These are phyloP conservation scores for Clunio marinus DNA, from an alignment of 2,888 invertebrate species.

Conservation along the genomic window DNA sequence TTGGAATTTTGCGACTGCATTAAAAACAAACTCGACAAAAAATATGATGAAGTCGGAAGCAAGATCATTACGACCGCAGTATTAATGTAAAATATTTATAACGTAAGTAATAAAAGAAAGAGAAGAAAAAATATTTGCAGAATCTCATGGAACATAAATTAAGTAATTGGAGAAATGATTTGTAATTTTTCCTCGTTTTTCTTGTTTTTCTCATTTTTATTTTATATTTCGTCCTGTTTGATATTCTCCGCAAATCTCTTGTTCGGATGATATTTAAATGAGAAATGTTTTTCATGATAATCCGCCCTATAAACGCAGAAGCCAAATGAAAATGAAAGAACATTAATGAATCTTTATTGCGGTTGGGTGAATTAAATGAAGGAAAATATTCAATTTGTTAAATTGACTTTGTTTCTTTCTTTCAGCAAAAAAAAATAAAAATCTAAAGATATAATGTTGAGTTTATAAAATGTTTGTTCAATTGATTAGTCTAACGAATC, in stretches of 20 bases:
- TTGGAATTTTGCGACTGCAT: background rate
- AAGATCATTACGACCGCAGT: background rate
- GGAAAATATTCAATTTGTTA: slow-evolving; percentile 17
- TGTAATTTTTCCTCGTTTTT: slow-evolving; percentile 11
- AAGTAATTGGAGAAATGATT: slow-evolving; percentile 23
- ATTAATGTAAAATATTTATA: too few relatives aligned
- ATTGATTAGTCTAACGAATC: slow-evolving; percentile 21
- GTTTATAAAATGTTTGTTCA: slow-evolving; percentile 22
- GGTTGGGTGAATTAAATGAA: slow-evolving; percentile 7
- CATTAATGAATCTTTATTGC: slow-evolving; percentile 25
- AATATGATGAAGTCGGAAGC: background rate
- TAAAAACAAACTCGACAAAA: background rate
- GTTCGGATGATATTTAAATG: background rate
- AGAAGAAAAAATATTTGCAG: too few relatives aligned
- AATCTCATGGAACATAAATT: background rate
- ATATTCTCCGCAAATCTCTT: slow-evolving; percentile 1
- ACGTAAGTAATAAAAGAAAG: slow-evolving; percentile 10
- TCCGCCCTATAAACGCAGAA: background rate
- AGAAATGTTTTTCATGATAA: background rate
- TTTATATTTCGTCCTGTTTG: slow-evolving; percentile 1
- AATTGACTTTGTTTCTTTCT: background rate
- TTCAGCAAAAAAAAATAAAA: too few relatives aligned
- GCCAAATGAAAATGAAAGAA: slow-evolving; percentile 1
- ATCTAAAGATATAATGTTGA: too few relatives aligned
- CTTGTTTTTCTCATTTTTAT: background rate